Percentiles rank a stretch among this genome's conserved stretches.
phyloP scores from a whole-genome alignment of 2,888 invertebrate species.

The Zonitis immaculata region DNA sequence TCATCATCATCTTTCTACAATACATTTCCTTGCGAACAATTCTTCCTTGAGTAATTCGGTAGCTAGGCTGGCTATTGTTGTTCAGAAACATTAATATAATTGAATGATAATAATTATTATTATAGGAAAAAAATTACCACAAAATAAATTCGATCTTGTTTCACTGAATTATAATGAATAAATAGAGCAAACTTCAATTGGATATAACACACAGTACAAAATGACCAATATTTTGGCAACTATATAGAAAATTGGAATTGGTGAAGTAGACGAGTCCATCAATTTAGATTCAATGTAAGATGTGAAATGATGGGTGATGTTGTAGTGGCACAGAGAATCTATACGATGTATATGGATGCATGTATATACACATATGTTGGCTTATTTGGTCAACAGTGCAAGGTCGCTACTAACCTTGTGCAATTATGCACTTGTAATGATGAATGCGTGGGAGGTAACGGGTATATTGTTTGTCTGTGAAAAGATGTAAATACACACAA shows the following conservation, averaged over 20 bases:
- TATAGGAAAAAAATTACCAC: too few species aligned
- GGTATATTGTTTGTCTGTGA: conserved; percentile 15
- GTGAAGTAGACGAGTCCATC: too few species aligned
- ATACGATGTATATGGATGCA: too few species aligned
- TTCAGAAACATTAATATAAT: too few species aligned
- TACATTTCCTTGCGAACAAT: conserved; percentile 9
- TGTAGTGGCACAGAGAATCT: too few species aligned
- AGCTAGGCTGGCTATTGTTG: too few species aligned
- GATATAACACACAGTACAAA: background rate
- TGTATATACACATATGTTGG: conserved; percentile 4
- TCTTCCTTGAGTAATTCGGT: conserved; percentile 7
- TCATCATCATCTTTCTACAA: background rate
- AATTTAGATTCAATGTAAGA: too few species aligned
- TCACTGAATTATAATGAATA: too few species aligned
- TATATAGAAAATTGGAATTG: background rate
- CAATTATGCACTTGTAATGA: conserved; percentile 24
- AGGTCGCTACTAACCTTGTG: conserved; percentile 22
- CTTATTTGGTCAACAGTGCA: conserved; percentile 21
- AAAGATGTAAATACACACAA: background rate
- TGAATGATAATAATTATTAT: too few species aligned
- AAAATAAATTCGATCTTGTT: too few species aligned
- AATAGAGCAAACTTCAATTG: background rate
- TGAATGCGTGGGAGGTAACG: conserved; percentile 19
- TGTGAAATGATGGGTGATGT: too few species aligned
- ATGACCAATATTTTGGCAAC: background rate